Base-by-base conservation (phyloP, 2,888 invertebrate genomes). In the Aphidoletes aphidimyza region DNA sequence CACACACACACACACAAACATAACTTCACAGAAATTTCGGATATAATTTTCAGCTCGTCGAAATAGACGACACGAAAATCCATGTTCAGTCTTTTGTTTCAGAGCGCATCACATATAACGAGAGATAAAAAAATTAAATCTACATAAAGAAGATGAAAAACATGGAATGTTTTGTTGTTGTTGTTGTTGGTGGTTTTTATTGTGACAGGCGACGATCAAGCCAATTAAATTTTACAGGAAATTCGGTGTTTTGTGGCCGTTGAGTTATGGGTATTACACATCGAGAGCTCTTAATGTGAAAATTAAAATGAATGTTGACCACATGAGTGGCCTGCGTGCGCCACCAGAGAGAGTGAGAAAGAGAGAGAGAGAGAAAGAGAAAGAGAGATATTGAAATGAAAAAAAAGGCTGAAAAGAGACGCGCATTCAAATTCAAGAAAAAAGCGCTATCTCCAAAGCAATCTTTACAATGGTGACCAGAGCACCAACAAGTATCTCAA, bases 171-270 rank as follows among this genome's bases (percentile, higher is more conserved):
- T 54, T 54, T 54, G 47, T 54, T 54, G 22, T 14, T 54, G 54
- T n/a, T 54, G 6, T 47, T 8, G 47, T 47, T 47, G 54, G n/a
- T n/a, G n/a, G n/a, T n/a, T 54, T 69, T 69, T 69, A 69, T 69
- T 69, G 69, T 69, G 69, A 69, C 69, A 69, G n/a, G 69, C 69
- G 14, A 69, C 69, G 69, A 69, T 69, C 69, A 69, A 69, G 69
- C 69, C 69, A 69, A 69, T 69, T 69, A 69, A 69, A 69, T 69
- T 69, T 69, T 69, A 69, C 69, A 69, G 69, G 69, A 69, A 69
- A 69, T 69, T 69, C 34, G 69, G 69, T 69, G 26, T 69, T 69
- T 69, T 69, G 30, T 26, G 69, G 5, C 30, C 69, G 26, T 69
- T 69, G 69, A 69, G 14, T 69, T 69, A 69, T 69, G 69, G 39